phyloP scores from a whole-genome alignment of 2,888 invertebrate species.

The Podotricha telesiphe region DNA sequence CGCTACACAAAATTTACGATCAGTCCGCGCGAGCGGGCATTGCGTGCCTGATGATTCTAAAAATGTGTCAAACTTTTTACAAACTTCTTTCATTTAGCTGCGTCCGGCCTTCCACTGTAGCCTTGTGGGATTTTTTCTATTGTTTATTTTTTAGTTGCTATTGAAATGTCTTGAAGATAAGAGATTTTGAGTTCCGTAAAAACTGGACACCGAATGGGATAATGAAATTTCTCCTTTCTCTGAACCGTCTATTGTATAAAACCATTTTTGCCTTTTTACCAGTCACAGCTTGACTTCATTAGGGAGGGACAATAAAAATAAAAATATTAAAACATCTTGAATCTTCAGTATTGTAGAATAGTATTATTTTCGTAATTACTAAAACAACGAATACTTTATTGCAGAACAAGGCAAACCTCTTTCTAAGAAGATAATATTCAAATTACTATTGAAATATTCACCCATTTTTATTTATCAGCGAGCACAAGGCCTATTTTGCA shows the following conservation, averaged over 20 bases:
- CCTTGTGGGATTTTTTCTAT: constrained; percentile 74
- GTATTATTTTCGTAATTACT: constrained; percentile 11
- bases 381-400: constrained; percentile 9
- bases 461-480: constrained; percentile 54
- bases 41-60: constrained; percentile 82
- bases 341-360: background rate
- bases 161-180: constrained; percentile 74
- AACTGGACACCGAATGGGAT: constrained; percentile 65
- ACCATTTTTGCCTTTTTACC: constrained; percentile 29
- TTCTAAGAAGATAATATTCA: constrained; percentile 43
- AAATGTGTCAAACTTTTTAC: constrained; percentile 84
- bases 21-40: constrained; percentile 72
- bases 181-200: constrained; percentile 68
- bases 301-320: background rate
- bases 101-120: constrained; percentile 77
- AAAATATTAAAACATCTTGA: background rate
- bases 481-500: constrained; percentile 61
- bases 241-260: constrained; percentile 38
- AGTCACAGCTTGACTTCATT: constrained; percentile 34
- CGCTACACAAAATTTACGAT: constrained; percentile 80
- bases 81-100: constrained; percentile 81
- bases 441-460: constrained; percentile 47
- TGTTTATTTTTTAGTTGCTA: constrained; percentile 79
- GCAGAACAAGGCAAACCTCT: constrained; percentile 27
- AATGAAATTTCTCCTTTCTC: constrained; percentile 62